These are phyloP conservation scores for Notechis scutatus DNA, from an alignment of 2,113 vertebrate species.

Conservation along the genomic window DNA sequence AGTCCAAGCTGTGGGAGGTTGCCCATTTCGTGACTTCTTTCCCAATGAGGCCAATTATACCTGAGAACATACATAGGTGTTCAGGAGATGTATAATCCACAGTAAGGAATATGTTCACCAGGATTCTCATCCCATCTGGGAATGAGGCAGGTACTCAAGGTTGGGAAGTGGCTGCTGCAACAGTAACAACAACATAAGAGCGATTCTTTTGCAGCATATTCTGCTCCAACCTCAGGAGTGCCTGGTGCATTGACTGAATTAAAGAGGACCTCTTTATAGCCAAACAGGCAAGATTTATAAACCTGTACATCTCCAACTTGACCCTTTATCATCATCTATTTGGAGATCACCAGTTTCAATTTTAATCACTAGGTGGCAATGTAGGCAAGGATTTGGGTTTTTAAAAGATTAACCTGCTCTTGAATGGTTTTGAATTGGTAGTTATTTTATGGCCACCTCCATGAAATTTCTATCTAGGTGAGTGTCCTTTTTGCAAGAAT, in stretches of 20 bases:
- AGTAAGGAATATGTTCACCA: neutral
- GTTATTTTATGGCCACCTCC: neutral
- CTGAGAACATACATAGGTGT: neutral
- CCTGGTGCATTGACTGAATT: neutral
- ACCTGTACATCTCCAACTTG: neutral
- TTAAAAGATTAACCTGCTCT: neutral
- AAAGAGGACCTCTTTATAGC: neutral
- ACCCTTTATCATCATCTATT: neutral
- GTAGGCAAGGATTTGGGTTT: neutral
- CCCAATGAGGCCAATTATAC: neutral
- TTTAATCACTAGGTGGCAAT: neutral
- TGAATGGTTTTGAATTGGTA: neutral
- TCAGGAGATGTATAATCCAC: neutral
- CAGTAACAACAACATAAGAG: neutral
- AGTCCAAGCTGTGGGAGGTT: neutral
- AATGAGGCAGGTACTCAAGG: neutral
- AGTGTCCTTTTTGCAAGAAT: neutral
- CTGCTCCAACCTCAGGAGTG: neutral
- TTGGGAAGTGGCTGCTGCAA: neutral
- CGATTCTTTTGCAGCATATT: neutral
- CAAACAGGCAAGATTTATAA: neutral
- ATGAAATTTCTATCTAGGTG: neutral
- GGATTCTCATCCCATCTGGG: neutral
- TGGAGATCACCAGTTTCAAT: neutral
- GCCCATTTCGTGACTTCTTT: neutral